phyloP scores from a whole-genome alignment of 2,797 vertebrate species.

The Apogon talboti region DNA sequence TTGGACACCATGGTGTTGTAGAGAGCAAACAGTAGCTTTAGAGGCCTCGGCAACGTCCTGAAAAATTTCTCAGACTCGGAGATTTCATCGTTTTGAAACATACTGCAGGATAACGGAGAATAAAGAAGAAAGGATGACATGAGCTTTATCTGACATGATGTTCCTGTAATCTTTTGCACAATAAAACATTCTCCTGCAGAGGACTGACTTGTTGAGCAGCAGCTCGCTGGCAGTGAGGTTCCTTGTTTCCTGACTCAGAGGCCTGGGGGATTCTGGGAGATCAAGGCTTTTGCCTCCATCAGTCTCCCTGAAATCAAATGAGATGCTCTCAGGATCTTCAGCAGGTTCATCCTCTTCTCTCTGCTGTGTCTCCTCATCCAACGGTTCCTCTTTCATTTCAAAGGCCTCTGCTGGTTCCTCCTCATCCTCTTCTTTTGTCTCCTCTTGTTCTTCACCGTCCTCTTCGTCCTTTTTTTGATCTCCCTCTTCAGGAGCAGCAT shows the following conservation, averaged over 20 bases:
- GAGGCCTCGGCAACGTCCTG: constrained; percentile 56
- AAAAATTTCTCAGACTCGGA: constrained; percentile 79
- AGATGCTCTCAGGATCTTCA: constrained; percentile 42
- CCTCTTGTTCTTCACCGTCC: neutral
- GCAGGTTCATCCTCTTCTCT: constrained; percentile 39
- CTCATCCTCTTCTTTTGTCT: constrained; percentile 18
- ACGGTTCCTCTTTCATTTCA: neutral
- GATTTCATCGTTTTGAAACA: constrained; percentile 79
- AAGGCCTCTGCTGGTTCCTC: constrained; percentile 1
- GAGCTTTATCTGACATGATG: too few relatives aligned
- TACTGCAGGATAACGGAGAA: constrained; percentile 47
- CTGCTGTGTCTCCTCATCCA: constrained; percentile 15
- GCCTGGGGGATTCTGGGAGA: constrained; percentile 55
- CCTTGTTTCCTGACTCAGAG: constrained; percentile 73
- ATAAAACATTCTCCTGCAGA: too few relatives aligned
- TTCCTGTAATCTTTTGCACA: too few relatives aligned
- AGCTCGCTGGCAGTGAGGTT: constrained; percentile 82
- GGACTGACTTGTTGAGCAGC: constrained; percentile 84
- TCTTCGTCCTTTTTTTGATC: constrained; percentile 16
- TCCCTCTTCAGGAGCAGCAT: constrained; percentile 14
- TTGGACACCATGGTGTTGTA: constrained; percentile 78
- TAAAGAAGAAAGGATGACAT: neutral
- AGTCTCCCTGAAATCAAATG: constrained; percentile 35
- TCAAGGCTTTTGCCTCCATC: constrained; percentile 62
- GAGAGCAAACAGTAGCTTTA: constrained; percentile 81